A percentile compares a stretch with the other conserved stretches of the same genome.
phyloP scores from a whole-genome alignment of 2,113 vertebrate species.

The Phoenicopterus ruber region DNA sequence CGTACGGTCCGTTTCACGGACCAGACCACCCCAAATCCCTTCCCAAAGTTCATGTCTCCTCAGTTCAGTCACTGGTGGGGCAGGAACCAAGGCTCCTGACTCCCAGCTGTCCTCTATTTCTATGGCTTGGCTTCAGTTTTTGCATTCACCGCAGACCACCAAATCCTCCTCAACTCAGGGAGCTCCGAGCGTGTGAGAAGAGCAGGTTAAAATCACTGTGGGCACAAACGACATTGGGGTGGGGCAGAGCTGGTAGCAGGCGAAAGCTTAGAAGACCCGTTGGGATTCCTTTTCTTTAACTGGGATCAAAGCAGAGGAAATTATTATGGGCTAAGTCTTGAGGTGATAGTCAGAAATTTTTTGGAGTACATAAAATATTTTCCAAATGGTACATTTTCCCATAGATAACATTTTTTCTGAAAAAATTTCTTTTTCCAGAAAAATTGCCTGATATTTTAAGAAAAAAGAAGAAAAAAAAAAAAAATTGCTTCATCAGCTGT shows the following conservation, averaged over 20 bases:
- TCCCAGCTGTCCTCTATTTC: neutral
- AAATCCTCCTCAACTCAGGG: neutral
- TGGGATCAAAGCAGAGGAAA: neutral
- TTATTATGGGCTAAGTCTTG: neutral
- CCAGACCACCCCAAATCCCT: neutral
- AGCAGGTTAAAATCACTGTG: neutral
- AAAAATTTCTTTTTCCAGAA: neutral
- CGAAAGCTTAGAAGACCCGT: neutral
- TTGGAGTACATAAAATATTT: neutral
- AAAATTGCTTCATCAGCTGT: neutral
- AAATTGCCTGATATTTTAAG: neutral
- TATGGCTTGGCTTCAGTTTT: neutral
- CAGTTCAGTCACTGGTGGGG: neutral
- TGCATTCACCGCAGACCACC: neutral
- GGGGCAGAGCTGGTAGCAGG: neutral
- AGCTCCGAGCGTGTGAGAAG: rapidly evolving
- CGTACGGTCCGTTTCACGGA: rapidly evolving
- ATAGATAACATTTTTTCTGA: neutral
- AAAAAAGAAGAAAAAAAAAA: neutral
- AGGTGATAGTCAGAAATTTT: neutral
- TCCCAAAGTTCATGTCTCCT: neutral
- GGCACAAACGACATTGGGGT: neutral
- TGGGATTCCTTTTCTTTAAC: neutral
- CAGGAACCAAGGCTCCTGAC: neutral
- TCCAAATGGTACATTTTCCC: neutral